Percentiles rank a stretch among this genome's conserved stretches.
These are phyloP conservation scores for Pituophis catenifer DNA, from an alignment of 2,113 vertebrate genomes.

Conservation along the genomic window DNA sequence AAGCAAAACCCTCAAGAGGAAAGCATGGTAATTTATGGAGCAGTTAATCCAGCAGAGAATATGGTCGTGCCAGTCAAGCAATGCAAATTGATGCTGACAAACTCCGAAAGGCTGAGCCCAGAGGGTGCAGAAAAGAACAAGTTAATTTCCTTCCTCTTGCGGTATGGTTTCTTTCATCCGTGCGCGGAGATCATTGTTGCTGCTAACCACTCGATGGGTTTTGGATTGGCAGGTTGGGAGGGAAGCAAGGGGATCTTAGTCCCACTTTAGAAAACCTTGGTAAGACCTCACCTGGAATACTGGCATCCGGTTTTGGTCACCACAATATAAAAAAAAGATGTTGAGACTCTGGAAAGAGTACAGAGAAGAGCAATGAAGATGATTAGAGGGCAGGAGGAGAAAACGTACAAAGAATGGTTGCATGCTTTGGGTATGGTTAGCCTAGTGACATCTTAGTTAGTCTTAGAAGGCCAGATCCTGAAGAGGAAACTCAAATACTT, in stretches of 20 bases:
- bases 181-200: constrained; percentile 60
- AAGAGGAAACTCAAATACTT: too few species aligned
- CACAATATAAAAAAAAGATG: too few species aligned
- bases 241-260: not conserved
- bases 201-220: constrained; percentile 57
- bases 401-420: too few species aligned
- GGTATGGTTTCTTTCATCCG: constrained; percentile 77
- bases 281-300: not conserved
- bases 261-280: not conserved
- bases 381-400: too few species aligned
- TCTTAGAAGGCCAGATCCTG: too few species aligned
- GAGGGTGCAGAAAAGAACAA: constrained; percentile 60
- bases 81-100: constrained; percentile 76
- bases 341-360: too few species aligned
- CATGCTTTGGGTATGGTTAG: too few species aligned
- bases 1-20: not conserved
- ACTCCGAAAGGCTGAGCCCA: constrained; percentile 69
- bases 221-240: constrained; percentile 55
- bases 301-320: not conserved
- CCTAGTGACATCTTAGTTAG: too few species aligned
- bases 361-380: too few species aligned
- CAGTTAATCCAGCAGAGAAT: constrained; percentile 11
- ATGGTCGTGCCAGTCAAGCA: constrained; percentile 68
- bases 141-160: constrained; percentile 65
- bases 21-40: not conserved